Base-by-base conservation (phyloP, 2,888 invertebrate genomes). In the Antheraea yamamai region DNA sequence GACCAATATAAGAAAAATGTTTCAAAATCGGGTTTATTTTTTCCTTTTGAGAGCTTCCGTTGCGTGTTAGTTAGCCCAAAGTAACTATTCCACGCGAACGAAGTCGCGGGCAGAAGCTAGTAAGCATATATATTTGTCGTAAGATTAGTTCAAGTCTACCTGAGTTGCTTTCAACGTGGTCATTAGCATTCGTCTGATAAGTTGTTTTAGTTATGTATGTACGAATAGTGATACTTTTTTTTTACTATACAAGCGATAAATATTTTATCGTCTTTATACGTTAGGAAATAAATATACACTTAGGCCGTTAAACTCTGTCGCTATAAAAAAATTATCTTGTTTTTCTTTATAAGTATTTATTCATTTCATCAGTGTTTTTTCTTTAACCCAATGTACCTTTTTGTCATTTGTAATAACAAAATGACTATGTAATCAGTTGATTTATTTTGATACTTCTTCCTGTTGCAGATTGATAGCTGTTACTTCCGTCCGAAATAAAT, bases 281-380 rank as follows among this genome's bases (percentile, higher is more conserved):
- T 81, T 80, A 77, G 77, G 78, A 76, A 77, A 80, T 75, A 79
- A 75, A 71, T 64, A 12, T 55, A 75, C 74, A 73, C 75, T 75
- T 73, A 7, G n/a, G 8, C 14, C 26, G 26, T 35, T 58, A 8
- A 30, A 68, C 61, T 61, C 61, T 20, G 23, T 10, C 7, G 23
- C 61, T 61, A 23, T 61, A 61, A 61, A 61, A 61, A 61, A 20
- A 52, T 30, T 26, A 72, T 72, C 26, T 52, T 23, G 47, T 35
- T n/a, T 61, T 58, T 26, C 66, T 55, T 35, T 68, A 68, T 68
- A 55, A 68, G 68, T 68, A 74, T 47, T 47, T 68, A 61, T 61
- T 61, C n/a, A 61, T 61, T 61, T 23, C 61, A n/a, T 61, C n/a
- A 61, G 6, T 61, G 61, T 47, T 47, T 61, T 61, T n/a, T 30